phyloP scores from a whole-genome alignment of 2,113 vertebrate genomes.

The Albula goreensis region DNA sequence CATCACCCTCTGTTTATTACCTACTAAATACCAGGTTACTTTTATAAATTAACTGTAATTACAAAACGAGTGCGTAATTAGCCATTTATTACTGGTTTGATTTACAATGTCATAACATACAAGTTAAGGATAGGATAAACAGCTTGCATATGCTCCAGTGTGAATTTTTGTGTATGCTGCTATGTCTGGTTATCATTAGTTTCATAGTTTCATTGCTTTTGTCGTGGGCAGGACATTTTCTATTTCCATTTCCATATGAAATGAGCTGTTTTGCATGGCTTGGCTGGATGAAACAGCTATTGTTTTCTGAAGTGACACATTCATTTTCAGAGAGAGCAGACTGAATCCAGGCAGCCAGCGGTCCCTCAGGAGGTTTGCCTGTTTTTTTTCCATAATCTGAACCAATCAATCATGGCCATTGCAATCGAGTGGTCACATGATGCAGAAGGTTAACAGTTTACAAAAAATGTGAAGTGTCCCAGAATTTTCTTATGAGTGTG shows the following conservation, averaged over 20 bases:
- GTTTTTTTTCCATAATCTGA: not conserved
- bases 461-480: not conserved
- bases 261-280: slow-evolving; percentile 3
- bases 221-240: not conserved
- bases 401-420: slow-evolving; percentile 4
- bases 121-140: not conserved
- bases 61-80: not conserved
- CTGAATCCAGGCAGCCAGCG: slow-evolving; percentile 7
- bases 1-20: not conserved
- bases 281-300: not conserved
- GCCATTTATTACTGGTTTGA: not conserved
- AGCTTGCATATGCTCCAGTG: not conserved
- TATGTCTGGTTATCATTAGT: not conserved
- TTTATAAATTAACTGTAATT: not conserved
- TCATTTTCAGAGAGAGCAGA: not conserved
- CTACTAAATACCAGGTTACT: not conserved
- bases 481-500: not conserved
- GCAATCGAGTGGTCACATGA: slow-evolving; percentile 2
- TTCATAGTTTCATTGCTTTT: not conserved
- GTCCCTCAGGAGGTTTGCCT: slow-evolving; percentile 14
- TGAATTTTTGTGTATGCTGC: not conserved
- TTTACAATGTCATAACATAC: not conserved
- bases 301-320: slow-evolving; percentile 13
- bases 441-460: not conserved
- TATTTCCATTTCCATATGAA: not conserved